These are phyloP conservation scores for Anas capensis DNA, from an alignment of 2,797 vertebrate genomes.

Conservation along the genomic window DNA sequence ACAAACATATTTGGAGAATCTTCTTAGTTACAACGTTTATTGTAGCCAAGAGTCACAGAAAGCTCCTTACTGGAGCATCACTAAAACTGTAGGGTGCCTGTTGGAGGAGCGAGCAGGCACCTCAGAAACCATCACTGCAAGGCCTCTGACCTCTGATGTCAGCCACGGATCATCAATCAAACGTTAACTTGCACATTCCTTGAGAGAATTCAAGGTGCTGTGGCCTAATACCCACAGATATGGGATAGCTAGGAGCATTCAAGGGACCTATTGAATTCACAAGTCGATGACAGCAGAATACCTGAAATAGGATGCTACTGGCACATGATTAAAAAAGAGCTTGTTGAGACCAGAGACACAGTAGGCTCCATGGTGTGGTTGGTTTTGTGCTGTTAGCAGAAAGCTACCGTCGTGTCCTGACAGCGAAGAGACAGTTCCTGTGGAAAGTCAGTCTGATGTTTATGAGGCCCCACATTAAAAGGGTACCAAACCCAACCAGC, in stretches of 20 bases:
- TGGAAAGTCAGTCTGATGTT: background rate
- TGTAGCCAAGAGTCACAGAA: background rate
- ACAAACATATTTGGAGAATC: background rate
- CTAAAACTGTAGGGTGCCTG: background rate
- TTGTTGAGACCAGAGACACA: background rate
- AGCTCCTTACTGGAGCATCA: background rate
- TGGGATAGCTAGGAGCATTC: background rate
- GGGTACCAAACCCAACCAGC: background rate
- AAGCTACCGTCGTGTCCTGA: background rate
- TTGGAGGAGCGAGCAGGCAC: background rate
- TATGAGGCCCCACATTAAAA: background rate
- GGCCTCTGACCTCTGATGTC: background rate
- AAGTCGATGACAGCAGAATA: background rate
- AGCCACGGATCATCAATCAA: background rate
- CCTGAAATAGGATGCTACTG: background rate
- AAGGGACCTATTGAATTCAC: background rate
- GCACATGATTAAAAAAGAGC: background rate
- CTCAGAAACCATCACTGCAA: background rate
- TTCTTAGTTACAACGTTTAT: background rate
- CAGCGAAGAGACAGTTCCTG: background rate
- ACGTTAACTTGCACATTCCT: background rate
- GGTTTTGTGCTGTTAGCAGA: background rate
- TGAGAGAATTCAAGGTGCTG: conserved; percentile 1
- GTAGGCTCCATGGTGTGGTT: background rate
- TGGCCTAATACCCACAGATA: background rate